Evolutionary conservation across 2,888 invertebrate genomes (phyloP).

Genomic region (Petrolisthes cinctipes): DNA sequence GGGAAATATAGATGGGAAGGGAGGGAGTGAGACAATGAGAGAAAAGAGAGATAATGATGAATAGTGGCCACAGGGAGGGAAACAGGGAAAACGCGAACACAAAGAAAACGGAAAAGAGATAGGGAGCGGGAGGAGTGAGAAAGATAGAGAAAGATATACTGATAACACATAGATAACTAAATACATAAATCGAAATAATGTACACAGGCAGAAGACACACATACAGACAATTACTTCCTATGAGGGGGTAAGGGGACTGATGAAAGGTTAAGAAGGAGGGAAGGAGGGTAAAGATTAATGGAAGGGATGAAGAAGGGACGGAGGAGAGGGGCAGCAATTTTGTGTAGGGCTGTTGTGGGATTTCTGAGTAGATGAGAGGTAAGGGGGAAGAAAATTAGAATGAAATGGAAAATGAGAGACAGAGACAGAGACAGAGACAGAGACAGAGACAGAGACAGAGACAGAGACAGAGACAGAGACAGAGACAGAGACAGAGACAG

Average conservation of each 20-base stretch:
- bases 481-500: background rate
- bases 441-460: background rate
- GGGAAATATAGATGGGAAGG: background rate
- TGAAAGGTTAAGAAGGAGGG: background rate
- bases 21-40: constrained; percentile 11
- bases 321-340: background rate
- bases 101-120: background rate
- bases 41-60: background rate
- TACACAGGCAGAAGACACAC: background rate
- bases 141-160: background rate
- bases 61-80: background rate
- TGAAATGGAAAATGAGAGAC: background rate
- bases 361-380: background rate
- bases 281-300: background rate
- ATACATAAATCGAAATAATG: background rate
- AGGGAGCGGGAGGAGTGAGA: too few relatives aligned
- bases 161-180: background rate
- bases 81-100: background rate
- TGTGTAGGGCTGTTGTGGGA: background rate
- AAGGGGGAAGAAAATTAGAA: background rate
- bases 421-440: background rate
- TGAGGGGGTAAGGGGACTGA: background rate
- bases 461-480: background rate
- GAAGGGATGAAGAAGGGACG: too few relatives aligned
- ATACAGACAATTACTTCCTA: background rate